A percentile compares a stretch with the other conserved stretches of the same genome.
Evolutionary conservation across 2,888 invertebrate species (phyloP).

Genomic region (Parelbella ahira): DNA sequence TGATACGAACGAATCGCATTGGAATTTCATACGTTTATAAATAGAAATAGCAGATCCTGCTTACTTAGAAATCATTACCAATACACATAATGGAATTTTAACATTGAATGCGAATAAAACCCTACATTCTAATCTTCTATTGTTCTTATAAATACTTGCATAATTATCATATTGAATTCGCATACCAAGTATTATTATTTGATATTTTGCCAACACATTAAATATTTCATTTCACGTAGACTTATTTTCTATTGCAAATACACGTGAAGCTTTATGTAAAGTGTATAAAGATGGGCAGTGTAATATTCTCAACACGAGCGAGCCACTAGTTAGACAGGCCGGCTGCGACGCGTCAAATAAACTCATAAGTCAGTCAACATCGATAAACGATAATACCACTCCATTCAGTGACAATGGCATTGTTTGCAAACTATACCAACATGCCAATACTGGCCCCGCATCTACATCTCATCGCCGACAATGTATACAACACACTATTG

Average conservation of each 20-base stretch:
- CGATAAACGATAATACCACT: conserved; percentile 55
- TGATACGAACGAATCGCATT: no score
- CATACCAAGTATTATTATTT: conserved; percentile 26
- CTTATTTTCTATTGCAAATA: conserved; percentile 14
- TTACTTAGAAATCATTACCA: conserved; percentile 19
- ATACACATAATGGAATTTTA: conserved; percentile 19
- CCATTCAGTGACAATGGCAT: conserved; percentile 49
- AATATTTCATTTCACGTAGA: conserved; percentile 24
- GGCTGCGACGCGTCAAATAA: conserved; percentile 46
- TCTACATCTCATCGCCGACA: conserved; percentile 4
- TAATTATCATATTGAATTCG: conserved; percentile 23
- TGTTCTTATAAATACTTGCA: conserved; percentile 26
- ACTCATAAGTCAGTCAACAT: conserved; percentile 53
- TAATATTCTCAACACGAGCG: conserved; percentile 54
- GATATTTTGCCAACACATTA: conserved; percentile 24
- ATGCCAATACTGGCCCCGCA: conserved; percentile 10
- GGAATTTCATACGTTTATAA: no score
- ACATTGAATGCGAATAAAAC: conserved; percentile 21
- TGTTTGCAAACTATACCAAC: conserved; percentile 30
- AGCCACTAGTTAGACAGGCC: conserved; percentile 56
- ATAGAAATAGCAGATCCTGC: conserved; percentile 14
- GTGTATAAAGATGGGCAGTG: conserved; percentile 13
- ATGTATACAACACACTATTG: conserved; percentile 24
- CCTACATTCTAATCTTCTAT: conserved; percentile 24
- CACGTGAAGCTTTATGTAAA: conserved; percentile 6